Evolutionary conservation across 2,888 invertebrate genomes (phyloP).

Genomic region (Tholera decimalis): DNA sequence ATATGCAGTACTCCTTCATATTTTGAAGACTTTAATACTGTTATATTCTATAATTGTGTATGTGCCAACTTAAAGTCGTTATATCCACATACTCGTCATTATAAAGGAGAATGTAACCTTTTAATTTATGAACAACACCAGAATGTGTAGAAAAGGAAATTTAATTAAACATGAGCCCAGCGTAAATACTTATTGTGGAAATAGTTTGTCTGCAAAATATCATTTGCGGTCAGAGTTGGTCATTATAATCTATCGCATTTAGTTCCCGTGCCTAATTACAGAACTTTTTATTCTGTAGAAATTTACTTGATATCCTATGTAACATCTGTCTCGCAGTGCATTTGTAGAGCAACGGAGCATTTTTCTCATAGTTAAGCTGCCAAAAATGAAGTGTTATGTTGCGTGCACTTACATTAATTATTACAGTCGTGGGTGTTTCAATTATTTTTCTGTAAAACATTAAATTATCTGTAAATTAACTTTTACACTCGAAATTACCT

Average conservation of each 20-base stretch:
- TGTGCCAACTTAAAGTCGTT: not conserved
- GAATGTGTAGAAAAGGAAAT: conserved; percentile 32
- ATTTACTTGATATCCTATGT: conserved; percentile 35
- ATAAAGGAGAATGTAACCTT: conserved; percentile 23
- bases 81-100: not conserved
- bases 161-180: conserved; percentile 39
- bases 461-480: too few species aligned
- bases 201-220: conserved; percentile 50
- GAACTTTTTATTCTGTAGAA: conserved; percentile 36
- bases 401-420: conserved; percentile 44
- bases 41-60: not conserved
- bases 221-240: conserved; percentile 47
- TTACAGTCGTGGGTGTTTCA: conserved; percentile 12
- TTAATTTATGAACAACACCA: conserved; percentile 30
- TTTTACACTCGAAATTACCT: too few species aligned
- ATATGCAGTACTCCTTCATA: not conserved
- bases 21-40: not conserved
- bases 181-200: conserved; percentile 38
- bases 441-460: conserved; percentile 3
- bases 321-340: conserved; percentile 31
- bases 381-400: conserved; percentile 50
- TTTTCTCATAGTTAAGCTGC: conserved; percentile 43
- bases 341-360: conserved; percentile 19
- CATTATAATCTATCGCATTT: conserved; percentile 49
- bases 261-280: conserved; percentile 39